A percentile compares a stretch with the other conserved stretches of the same genome.
Conservation (phyloP, 37 sponge, comb jelly and placozoan species). For the Corticium candelabrum region DNA sequence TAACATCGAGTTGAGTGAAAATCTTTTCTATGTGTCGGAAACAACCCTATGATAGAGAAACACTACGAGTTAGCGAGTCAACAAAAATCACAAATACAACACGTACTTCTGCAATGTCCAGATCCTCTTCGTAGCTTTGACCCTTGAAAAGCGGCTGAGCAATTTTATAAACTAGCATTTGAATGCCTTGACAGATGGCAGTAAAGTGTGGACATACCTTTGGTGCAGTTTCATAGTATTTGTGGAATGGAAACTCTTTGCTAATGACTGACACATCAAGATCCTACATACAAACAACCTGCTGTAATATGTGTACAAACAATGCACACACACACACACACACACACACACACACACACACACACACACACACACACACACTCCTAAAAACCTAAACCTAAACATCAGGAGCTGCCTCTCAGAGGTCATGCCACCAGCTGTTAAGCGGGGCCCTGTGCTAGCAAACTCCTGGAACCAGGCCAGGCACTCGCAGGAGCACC, state of each 20-base stretch:
- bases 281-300: background rate
- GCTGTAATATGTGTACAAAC: no score
- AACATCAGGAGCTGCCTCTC: no score
- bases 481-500: no score
- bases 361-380: background rate
- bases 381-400: background rate
- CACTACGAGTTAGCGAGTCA: background rate
- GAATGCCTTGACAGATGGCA: background rate
- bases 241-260: conserved; percentile 79
- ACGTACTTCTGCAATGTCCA: conserved; percentile 85
- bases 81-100: background rate
- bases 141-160: conserved; percentile 75
- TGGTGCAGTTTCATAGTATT: conserved; percentile 88
- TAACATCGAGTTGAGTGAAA: conserved; percentile 84
- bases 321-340: background rate
- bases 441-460: no score
- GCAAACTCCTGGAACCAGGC: background rate
- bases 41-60: conserved; percentile 55
- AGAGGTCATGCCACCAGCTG: no score
- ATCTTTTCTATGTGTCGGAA: conserved; percentile 84
- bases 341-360: background rate
- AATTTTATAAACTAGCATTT: background rate
- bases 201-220: conserved; percentile 12
- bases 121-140: conserved; percentile 56
- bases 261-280: conserved; percentile 15